Percentiles rank a stretch among this genome's conserved stretches.
These are phyloP conservation scores for Vombatus ursinus DNA, from an alignment of 2,113 vertebrate genomes.

Conservation along the genomic window DNA sequence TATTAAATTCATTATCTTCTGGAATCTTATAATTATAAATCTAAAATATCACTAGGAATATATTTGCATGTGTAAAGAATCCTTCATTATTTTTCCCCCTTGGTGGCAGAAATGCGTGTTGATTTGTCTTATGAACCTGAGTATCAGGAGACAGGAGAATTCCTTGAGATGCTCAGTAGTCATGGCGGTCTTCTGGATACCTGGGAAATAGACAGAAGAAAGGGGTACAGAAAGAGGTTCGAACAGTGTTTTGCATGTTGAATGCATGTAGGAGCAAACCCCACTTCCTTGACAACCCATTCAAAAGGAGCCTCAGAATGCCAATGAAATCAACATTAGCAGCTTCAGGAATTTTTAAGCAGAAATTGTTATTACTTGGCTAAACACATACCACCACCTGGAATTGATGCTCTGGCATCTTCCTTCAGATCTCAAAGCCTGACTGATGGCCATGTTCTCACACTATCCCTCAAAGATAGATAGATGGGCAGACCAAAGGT, in stretches of 20 bases:
- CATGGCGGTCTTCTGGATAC: accelerated
- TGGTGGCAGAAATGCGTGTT: not conserved
- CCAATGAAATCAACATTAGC: not conserved
- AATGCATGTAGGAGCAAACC: not conserved
- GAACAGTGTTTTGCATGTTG: not conserved
- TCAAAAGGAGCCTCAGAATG: not conserved
- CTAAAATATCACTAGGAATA: constrained; percentile 60
- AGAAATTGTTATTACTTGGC: not conserved
- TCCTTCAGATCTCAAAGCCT: not conserved
- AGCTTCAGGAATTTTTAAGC: not conserved
- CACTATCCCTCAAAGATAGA: not conserved
- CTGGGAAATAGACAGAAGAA: not conserved
- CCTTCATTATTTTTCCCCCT: constrained; percentile 4
- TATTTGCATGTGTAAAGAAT: constrained; percentile 74
- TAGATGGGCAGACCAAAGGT: not conserved
- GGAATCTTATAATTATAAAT: constrained; percentile 66
- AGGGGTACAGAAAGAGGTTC: accelerated
- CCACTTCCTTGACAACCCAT: not conserved
- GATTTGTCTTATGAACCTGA: constrained; percentile 30
- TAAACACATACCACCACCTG: not conserved
- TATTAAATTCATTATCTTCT: constrained; percentile 74
- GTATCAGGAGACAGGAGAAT: accelerated
- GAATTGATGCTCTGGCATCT: not conserved
- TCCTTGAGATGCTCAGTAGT: accelerated
- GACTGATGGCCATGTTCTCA: not conserved